These are phyloP conservation scores for Phragmatobia fuliginosa DNA, from an alignment of 2,888 invertebrate species.

Conservation along the genomic window DNA sequence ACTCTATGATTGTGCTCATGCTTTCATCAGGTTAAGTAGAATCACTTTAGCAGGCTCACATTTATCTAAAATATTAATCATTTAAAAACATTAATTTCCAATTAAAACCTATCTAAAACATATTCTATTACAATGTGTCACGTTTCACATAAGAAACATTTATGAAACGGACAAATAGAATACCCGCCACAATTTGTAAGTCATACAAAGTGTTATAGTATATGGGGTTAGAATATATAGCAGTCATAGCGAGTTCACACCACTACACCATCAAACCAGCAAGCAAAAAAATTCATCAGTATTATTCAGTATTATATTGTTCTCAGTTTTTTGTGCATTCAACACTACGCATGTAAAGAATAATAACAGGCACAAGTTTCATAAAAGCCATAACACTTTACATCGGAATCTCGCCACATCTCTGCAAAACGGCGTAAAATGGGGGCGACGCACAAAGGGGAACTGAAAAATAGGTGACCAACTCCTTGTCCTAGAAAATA, in stretches of 20 bases:
- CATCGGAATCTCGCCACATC: constrained; percentile 49
- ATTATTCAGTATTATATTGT: too few species aligned
- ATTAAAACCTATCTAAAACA: too few species aligned
- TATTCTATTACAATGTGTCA: too few species aligned
- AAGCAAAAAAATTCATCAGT: neutral
- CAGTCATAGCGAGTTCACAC: too few species aligned
- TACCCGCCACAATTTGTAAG: neutral
- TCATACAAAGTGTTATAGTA: neutral
- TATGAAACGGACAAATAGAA: too few species aligned
- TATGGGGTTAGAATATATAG: neutral
- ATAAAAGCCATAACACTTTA: constrained; percentile 47
- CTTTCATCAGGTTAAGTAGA: too few species aligned
- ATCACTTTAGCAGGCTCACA: too few species aligned
- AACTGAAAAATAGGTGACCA: constrained; percentile 57
- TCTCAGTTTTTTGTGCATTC: neutral
- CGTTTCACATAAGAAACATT: too few species aligned
- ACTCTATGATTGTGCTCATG: too few species aligned
- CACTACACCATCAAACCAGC: too few species aligned
- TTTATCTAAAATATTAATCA: too few species aligned
- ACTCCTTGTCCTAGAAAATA: constrained; percentile 47
- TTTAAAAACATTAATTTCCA: too few species aligned
- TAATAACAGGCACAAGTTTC: constrained; percentile 44
- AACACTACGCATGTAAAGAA: constrained; percentile 30
- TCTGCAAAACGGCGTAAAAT: constrained; percentile 53
- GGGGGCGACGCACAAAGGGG: constrained; percentile 56